Base-by-base conservation (phyloP, 2,113 vertebrate genomes). In the Cisticola juncidis region DNA sequence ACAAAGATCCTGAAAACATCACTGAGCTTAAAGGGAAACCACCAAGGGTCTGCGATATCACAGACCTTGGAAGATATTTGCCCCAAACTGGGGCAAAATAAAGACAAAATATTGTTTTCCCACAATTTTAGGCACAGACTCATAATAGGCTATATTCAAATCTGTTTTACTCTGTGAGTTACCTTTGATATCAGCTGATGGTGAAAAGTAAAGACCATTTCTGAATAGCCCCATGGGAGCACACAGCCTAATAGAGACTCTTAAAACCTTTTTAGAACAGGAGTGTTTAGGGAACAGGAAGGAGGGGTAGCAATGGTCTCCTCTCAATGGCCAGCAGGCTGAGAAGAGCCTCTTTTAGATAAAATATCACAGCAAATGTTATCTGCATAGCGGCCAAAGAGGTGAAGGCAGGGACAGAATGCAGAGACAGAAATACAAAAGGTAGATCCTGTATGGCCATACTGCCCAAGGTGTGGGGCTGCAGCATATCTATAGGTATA, bases 401-500 rank as follows among this genome's bases (percentile, higher is more conserved):
- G 25, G 9, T 24, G 44, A 80, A 60, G 29, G 23, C 24, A 47
- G 18, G 16, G 17, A 14, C 24, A 40, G 84, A 91, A 56, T 7
- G 7, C 36, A 53, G 73, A 73, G 38, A 17, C 24, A 53, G 54
- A 81, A 57, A 61, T 84, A 72, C 25, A 57, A 56, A 36, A 51
- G 26, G 26, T 35, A 74, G 40, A 7, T 56, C 19, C 15, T 12
- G 1, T 60, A 13, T 5, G 38, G 42, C 58, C 53, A 12, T 10
- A 9, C 5, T 16, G 44, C 26, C 33, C 1, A 0, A 50, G 44
- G 20, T 14, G 20, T 26, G 47, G 14, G 33, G 23, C 36, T 24
- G 17, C 60, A 82, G 21, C 14, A 11, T 0, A 4, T 4, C 2
- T 17, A 20, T 1, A 51, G 29, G 6, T 16, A 38, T 38, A 33